These are phyloP conservation scores for Macrotus californicus DNA, from an alignment of 2,113 vertebrate species.

Conservation along the genomic window DNA sequence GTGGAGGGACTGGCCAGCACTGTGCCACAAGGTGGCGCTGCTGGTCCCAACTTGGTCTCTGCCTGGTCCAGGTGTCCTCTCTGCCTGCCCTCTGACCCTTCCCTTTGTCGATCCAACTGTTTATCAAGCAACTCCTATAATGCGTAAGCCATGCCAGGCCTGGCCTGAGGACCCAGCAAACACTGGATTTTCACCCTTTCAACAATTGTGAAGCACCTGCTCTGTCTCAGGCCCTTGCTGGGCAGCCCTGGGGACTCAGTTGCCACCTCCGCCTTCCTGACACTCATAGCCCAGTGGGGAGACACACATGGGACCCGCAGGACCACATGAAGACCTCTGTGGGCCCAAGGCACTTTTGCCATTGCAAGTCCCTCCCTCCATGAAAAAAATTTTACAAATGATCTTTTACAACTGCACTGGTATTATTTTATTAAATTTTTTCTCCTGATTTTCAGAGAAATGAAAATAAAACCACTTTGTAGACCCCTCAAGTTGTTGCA, in stretches of 20 bases:
- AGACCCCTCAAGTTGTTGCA: background rate
- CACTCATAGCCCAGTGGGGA: background rate
- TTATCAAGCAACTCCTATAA: background rate
- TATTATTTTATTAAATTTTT: background rate
- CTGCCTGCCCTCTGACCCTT: background rate
- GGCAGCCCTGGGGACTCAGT: background rate
- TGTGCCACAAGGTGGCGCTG: slow-evolving; percentile 30
- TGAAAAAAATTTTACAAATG: background rate
- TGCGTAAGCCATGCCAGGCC: background rate
- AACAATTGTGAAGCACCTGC: background rate
- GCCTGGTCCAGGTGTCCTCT: background rate
- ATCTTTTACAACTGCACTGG: background rate
- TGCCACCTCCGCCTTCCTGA: background rate
- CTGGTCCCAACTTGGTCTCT: background rate
- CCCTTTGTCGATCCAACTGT: background rate
- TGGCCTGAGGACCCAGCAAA: background rate
- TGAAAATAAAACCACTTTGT: background rate
- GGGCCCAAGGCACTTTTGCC: background rate
- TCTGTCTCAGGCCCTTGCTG: background rate
- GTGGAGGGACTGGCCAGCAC: too few relatives aligned
- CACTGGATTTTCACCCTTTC: background rate
- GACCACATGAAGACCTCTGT: background rate
- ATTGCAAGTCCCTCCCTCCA: background rate
- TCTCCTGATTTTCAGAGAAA: background rate
- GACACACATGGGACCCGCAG: background rate